Evolutionary conservation across 2,888 invertebrate genomes (phyloP), one percentile per base, ranked within the genome.

Genomic region (Ashinkailepas kermadecensis): DNA sequence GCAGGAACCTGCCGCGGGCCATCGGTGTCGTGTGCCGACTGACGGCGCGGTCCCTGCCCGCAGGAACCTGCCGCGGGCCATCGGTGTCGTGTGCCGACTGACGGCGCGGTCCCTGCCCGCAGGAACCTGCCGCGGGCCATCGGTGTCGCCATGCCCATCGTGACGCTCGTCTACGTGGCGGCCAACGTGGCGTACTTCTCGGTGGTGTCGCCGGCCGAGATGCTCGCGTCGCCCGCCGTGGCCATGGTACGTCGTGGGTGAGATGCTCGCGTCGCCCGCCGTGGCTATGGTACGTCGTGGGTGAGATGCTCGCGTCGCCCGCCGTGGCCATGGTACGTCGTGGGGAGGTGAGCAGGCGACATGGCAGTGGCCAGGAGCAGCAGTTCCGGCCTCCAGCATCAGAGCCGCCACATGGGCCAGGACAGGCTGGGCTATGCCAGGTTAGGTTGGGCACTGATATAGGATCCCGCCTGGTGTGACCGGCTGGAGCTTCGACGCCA

Each of bases 11-110:
- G 83, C 97, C 97, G 0, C 91, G 94, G 81, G 96, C 97, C 23
- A 96, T 97, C 87, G 96, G 95, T 93, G 95, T 97, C 85, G 95
- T n/a, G n/a, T n/a, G n/a, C n/a, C n/a, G n/a, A n/a, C n/a, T n/a
- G n/a, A n/a, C n/a, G n/a, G n/a, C n/a, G n/a, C n/a, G n/a, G 78
- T 54, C 78, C 56, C 67, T 56, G 23, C 10, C 21, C 54, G 65
- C 90, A 95, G 96, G 89, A 96, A 97, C 89, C 89, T 97, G 83
- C 97, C 97, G 0, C 91, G 94, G 81, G 96, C 97, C 23, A 96
- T 97, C 87, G 96, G 95, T 93, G 95, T 97, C 85, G 95, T n/a
- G n/a, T n/a, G n/a, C n/a, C n/a, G n/a, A n/a, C n/a, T 39, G 39
- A 39, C 39, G 39, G 39, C 39, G 39, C 39, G 39, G 78, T 18